These are phyloP conservation scores for Tadarida brasiliensis DNA, from an alignment of 2,797 vertebrate genomes.

Conservation along the genomic window DNA sequence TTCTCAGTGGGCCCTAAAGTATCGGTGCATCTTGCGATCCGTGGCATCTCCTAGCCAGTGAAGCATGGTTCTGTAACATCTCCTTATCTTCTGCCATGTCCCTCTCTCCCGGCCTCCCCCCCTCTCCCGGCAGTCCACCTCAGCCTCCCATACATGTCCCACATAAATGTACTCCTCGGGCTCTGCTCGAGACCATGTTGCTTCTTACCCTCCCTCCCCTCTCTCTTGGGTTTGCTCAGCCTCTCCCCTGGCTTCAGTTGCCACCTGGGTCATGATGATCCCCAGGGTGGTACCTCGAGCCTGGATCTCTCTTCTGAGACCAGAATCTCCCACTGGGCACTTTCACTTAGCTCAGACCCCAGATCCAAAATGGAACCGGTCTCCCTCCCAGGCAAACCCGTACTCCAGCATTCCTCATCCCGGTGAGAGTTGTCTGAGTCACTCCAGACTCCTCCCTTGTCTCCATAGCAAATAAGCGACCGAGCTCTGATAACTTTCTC, in stretches of 20 bases:
- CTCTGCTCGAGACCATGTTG: background rate
- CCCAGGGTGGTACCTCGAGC: background rate
- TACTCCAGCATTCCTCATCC: background rate
- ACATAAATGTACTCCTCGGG: accelerated
- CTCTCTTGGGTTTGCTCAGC: background rate
- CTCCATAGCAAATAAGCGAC: background rate
- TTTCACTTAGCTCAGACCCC: background rate
- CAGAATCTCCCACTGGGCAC: background rate
- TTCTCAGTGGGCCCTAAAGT: background rate
- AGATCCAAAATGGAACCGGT: background rate
- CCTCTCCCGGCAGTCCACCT: background rate
- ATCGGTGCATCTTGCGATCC: background rate
- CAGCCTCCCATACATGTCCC: background rate
- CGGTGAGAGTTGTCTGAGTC: background rate
- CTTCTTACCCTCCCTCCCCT: background rate
- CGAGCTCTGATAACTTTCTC: background rate
- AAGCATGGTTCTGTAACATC: background rate
- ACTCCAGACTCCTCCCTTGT: background rate
- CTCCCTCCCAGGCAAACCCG: background rate
- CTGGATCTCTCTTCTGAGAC: background rate
- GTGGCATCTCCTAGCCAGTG: background rate
- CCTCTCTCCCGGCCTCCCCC: background rate
- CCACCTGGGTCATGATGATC: background rate
- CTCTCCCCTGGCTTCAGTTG: background rate
- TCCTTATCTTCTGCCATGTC: no score